Conservation (phyloP, 1,140 invertebrate species). For the Drosophila takahashii region DNA sequence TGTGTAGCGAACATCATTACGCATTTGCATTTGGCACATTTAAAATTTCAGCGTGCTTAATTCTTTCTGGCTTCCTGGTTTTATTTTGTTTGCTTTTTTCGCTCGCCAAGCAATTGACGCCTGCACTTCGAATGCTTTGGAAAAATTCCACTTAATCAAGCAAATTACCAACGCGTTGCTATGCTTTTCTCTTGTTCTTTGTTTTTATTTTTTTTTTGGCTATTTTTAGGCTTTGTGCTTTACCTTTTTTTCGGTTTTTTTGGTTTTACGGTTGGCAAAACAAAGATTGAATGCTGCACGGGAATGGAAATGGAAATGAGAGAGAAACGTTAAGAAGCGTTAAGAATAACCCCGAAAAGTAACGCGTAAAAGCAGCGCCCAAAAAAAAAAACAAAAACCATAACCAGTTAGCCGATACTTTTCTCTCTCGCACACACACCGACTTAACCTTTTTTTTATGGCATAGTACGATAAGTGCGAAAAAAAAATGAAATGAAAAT, state of each 20-base stretch:
- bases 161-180: slow-evolving; percentile 73
- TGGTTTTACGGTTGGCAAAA: slow-evolving; percentile 64
- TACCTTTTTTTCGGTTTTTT: slow-evolving; percentile 54
- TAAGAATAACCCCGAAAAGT: slow-evolving; percentile 82
- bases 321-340: slow-evolving; percentile 30
- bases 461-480: slow-evolving; percentile 59
- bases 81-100: slow-evolving; percentile 23
- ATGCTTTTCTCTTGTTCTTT: slow-evolving; percentile 23
- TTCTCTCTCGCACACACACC: slow-evolving; percentile 24
- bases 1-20: slow-evolving; percentile 30
- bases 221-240: slow-evolving; percentile 72
- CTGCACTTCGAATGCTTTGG: slow-evolving; percentile 66
- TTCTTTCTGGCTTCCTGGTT: slow-evolving; percentile 29
- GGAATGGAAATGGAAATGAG: slow-evolving; percentile 50
- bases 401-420: slow-evolving; percentile 65
- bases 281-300: slow-evolving; percentile 73
- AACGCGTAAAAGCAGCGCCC: slow-evolving; percentile 70
- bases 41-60: slow-evolving; percentile 41
- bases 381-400: slow-evolving; percentile 71
- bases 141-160: slow-evolving; percentile 81
- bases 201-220: slow-evolving; percentile 53
- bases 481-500: slow-evolving; percentile 31
- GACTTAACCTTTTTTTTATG: slow-evolving; percentile 25
- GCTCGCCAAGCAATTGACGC: slow-evolving; percentile 33
- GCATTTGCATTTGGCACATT: slow-evolving; percentile 53